These are phyloP conservation scores for Mystacides longicornis DNA, from an alignment of 2,888 invertebrate genomes.

Conservation along the genomic window DNA sequence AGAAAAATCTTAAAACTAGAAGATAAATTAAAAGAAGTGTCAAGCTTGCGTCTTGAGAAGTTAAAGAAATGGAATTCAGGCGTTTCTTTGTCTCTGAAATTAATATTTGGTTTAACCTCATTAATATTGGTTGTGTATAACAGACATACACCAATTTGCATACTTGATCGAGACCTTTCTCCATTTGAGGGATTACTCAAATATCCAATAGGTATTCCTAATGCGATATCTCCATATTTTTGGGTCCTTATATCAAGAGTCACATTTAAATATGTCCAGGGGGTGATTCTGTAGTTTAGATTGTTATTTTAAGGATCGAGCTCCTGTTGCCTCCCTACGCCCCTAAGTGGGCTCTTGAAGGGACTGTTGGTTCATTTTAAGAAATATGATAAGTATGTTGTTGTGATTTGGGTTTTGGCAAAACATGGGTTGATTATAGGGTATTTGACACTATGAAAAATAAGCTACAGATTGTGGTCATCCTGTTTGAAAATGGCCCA, in stretches of 20 bases:
- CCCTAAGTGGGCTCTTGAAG: too few relatives aligned
- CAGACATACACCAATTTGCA: conserved; percentile 40
- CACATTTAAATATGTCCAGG: too few relatives aligned
- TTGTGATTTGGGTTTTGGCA: too few relatives aligned
- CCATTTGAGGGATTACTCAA: conserved; percentile 39
- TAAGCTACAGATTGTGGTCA: too few relatives aligned
- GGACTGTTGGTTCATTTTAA: too few relatives aligned
- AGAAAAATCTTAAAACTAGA: conserved; percentile 51
- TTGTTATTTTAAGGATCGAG: too few relatives aligned
- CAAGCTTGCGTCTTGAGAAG: conserved; percentile 38
- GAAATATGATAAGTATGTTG: too few relatives aligned
- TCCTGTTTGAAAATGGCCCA: too few relatives aligned
- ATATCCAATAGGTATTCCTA: conserved; percentile 41
- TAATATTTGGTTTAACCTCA: conserved; percentile 34
- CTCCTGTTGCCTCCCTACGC: too few relatives aligned
- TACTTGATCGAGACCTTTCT: conserved; percentile 38
- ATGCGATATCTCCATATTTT: conserved; percentile 42
- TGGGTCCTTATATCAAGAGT: conserved; percentile 45
- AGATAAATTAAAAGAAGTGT: conserved; percentile 38
- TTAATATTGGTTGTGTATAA: conserved; percentile 41
- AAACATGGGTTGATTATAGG: too few relatives aligned
- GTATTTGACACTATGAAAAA: too few relatives aligned
- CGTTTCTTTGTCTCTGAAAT: conserved; percentile 37
- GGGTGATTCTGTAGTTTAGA: too few relatives aligned
- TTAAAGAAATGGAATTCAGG: conserved; percentile 39